Percentiles rank a stretch among this genome's conserved stretches.
These are phyloP conservation scores for Melinaea marsaeus DNA, from an alignment of 2,888 invertebrate genomes.

Conservation along the genomic window DNA sequence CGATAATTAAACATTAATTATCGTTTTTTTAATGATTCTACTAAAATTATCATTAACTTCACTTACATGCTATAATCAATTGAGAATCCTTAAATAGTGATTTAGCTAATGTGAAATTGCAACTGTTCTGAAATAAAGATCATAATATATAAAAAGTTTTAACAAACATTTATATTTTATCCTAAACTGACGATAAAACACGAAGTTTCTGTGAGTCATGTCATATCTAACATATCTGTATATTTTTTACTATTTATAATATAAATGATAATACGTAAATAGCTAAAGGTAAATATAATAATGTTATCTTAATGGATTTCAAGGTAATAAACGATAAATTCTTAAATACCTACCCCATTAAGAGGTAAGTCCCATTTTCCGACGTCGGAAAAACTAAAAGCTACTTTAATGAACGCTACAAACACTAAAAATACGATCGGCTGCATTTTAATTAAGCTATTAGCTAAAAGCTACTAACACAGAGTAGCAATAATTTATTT, in stretches of 20 bases:
- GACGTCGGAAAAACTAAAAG: conserved; percentile 77
- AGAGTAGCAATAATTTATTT: conserved; percentile 25
- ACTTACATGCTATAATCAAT: conserved; percentile 83
- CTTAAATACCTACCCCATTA: conserved; percentile 63
- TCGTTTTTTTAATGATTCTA: no score
- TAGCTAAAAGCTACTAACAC: conserved; percentile 15
- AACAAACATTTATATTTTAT: not conserved
- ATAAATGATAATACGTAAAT: not conserved
- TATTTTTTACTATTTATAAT: not conserved
- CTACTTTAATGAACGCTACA: conserved; percentile 49
- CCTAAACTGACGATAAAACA: not conserved
- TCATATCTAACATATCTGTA: not conserved
- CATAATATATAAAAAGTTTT: conserved; percentile 7
- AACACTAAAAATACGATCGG: conserved; percentile 51
- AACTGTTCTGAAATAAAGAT: conserved; percentile 55
- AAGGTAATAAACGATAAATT: not conserved
- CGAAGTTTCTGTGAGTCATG: not conserved
- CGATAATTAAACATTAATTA: not conserved
- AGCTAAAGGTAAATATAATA: not conserved
- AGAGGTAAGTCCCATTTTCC: conserved; percentile 83
- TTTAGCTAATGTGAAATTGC: conserved; percentile 76
- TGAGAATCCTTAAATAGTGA: conserved; percentile 83
- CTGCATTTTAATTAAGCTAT: conserved; percentile 47
- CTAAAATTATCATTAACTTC: no score
- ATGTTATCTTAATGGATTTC: not conserved